Evolutionary conservation across 1,140 invertebrate genomes (phyloP), one percentile per base, ranked within the genome.

Genomic region (Diuraphis noxia): DNA sequence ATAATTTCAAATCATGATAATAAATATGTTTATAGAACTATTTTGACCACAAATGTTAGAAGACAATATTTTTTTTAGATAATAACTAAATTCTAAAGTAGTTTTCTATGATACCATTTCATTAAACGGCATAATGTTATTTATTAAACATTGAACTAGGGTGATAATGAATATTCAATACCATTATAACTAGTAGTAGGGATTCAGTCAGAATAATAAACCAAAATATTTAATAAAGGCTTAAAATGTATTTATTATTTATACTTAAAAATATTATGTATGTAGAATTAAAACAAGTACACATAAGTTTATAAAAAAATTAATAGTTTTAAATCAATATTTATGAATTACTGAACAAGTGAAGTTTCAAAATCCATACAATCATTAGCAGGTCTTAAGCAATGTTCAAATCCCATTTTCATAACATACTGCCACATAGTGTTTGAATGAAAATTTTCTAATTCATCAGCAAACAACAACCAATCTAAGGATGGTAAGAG

Each of bases 381-480:
- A 49, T 19, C 7, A 49, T 6, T 34, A 52, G 34, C 21, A n/a
- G 89, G 10, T 91, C 9, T 91, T 38, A 91, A 52, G 38, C 89
- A 91, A 81, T 81, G 23, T 91, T 91, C 77, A 81, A 91, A 91
- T 82, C 89, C 89, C 34, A 91, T 91, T 91, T 91, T 91, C 89
- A 91, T 91, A 82, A 91, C 30, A 82, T 38, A 91, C 52, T 91
- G 89, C 89, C 89, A 91, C 34, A 91, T 79, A 40, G 77, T 19
- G 8, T 91, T 91, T 38, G 89, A 81, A 81, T 91, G 89, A 10
- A 91, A 91, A 0, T 46, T 38, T 49, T 91, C 89, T 36, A 91
- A 40, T 52, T 82, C 43, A n/a, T 91, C 72, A 17, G 77, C 89
- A 52, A 30, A 38, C 23, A 91, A 82, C 23, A 91, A 30, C 89